Evolutionary conservation across 2,113 vertebrate species (phyloP).

Genomic region (Myotis davidii): DNA sequence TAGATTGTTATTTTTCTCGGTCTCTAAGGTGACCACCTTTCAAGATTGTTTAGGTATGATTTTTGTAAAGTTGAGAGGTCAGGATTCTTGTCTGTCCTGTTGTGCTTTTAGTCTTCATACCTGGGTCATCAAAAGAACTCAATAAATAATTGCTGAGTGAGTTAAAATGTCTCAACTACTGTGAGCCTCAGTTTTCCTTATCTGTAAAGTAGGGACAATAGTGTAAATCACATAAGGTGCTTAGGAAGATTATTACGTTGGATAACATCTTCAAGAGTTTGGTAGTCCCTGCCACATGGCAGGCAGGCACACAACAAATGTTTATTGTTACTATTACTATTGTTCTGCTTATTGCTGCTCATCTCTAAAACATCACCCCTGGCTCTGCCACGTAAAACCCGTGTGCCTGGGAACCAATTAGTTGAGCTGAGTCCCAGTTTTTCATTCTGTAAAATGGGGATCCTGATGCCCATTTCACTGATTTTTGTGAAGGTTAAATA

Average conservation of each 20-base stretch:
- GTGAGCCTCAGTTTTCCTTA: neutral
- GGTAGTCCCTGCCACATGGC: neutral
- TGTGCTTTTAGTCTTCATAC: neutral
- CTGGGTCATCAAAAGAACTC: neutral
- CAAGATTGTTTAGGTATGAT: neutral
- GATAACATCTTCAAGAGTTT: neutral
- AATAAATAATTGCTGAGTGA: constrained; percentile 7
- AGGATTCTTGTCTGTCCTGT: neutral
- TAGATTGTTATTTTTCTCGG: neutral
- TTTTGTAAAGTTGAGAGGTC: neutral
- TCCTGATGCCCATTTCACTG: neutral
- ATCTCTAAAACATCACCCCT: neutral
- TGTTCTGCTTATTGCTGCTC: neutral
- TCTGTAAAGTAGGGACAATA: neutral
- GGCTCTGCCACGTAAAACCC: neutral
- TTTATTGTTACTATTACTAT: neutral
- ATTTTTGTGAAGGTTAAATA: neutral
- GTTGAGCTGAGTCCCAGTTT: neutral
- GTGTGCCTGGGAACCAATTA: neutral
- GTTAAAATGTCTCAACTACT: constrained; percentile 2
- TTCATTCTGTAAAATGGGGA: neutral
- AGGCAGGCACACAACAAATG: neutral
- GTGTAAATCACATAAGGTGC: neutral
- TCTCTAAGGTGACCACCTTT: constrained; percentile 1
- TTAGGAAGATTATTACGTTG: neutral